Percentiles rank a stretch among this genome's conserved stretches.
These are phyloP conservation scores for Conomelus anceps DNA, from an alignment of 2,888 invertebrate species.

Conservation along the genomic window DNA sequence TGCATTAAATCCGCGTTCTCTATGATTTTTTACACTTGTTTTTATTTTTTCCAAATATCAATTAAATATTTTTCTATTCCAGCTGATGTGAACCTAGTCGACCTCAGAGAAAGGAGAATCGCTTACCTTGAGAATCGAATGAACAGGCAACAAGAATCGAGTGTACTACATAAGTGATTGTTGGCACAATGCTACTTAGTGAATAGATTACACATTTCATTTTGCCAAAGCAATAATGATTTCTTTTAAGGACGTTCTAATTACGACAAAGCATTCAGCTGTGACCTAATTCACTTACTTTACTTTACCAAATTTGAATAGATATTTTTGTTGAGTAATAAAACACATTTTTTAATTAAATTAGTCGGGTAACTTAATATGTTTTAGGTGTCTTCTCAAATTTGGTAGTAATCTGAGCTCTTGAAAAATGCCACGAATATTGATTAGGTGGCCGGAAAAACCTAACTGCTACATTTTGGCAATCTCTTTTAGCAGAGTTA, in stretches of 20 bases:
- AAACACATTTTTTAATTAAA: not conserved
- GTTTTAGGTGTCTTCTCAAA: not conserved
- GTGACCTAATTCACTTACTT: not conserved
- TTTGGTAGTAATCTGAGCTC: not conserved
- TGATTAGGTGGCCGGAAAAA: too few species aligned
- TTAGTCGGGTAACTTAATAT: not conserved
- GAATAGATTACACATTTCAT: not conserved
- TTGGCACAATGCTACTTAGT: not conserved
- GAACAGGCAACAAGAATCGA: not conserved
- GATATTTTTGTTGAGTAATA: not conserved
- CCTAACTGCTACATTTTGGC: too few species aligned
- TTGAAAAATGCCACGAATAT: too few species aligned
- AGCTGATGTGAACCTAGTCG: constrained; percentile 32
- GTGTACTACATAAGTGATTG: not conserved
- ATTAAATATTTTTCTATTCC: not conserved
- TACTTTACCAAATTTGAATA: not conserved
- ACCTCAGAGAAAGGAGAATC: constrained; percentile 34
- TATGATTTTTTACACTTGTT: not conserved
- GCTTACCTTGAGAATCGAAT: constrained; percentile 33
- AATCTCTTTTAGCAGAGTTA: too few species aligned
- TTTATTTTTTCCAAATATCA: too few species aligned
- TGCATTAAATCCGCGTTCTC: not conserved
- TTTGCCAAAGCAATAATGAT: not conserved
- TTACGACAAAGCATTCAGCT: not conserved
- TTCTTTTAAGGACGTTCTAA: not conserved